Evolutionary conservation across 2,888 invertebrate species (phyloP), one percentile per base, ranked within the genome.

Genomic region (Troides helena): DNA sequence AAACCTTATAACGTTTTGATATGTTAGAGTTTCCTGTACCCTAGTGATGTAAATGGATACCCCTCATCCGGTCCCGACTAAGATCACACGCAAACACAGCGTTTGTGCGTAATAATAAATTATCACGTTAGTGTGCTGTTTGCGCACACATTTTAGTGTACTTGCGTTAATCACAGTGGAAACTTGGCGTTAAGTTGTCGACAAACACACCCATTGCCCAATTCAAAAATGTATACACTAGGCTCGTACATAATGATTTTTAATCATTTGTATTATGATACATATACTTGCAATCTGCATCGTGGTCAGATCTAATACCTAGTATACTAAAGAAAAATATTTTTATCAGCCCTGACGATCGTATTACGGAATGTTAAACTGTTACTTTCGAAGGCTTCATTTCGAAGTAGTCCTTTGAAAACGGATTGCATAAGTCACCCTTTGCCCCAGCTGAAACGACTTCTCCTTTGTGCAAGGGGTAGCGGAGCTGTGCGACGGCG

Each of bases 91-190:
- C 73, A 76, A 78, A 76, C 74, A 76, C 64, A 66, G 69, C 72
- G 75, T 84, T 84, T 83, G 81, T 80, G 82, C 78, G 78, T 86
- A 85, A 85, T 84, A 86, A 87, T 85, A 85, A 85, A 87, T 87
- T 85, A 88, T 85, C 83, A 76, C 75, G 72, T 79, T 74, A 72
- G 74, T 74, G 75, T 75, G 70, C 67, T 82, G 81, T 87, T 86
- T 85, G 81, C 76, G 76, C 76, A 77, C 74, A 80, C 77, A 80
- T 88, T 87, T 88, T 89, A 89, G 88, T 85, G 80, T 76, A 73
- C 76, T 74, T 74, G 75, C 78, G 85, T 80, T 89, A 89, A 89
- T 82, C 74, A 82, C 72, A 75, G 78, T 81, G 81, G 84, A 87
- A 88, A 88, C 85, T 85, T 73, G 70, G 75, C 77, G 85, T 80